Evolutionary conservation across 2,888 invertebrate genomes (phyloP), one percentile per base, ranked within the genome.

Genomic region (Arctia plantaginis): DNA sequence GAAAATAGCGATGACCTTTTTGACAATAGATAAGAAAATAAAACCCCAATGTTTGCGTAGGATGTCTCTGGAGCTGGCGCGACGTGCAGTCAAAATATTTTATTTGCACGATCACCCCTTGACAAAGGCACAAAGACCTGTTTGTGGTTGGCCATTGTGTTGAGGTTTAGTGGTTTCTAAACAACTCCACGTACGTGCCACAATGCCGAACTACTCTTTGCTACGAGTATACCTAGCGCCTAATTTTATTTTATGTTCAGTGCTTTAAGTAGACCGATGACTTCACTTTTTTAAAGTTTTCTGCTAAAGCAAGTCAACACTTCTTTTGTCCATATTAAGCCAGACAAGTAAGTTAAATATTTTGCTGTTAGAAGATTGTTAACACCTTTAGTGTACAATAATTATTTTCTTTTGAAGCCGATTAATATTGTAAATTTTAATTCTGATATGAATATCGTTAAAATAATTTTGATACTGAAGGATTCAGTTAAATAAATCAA

Each of bases 121-220:
- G 87, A 91, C 90, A 91, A 92, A 90, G 88, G 89, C 84, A 91
- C 90, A 91, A 92, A 89, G 88, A 89, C 85, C 82, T 88, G 87
- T 90, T 93, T 91, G 91, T 90, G 91, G 89, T 89, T 82, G 83
- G 84, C 90, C 90, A 90, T 93, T 93, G 90, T 91, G 86, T 89
- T 86, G 82, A 84, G 83, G 87, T 90, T 90, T 89, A 88, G 89
- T 88, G 90, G 90, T 90, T 90, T 89, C 89, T 88, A 91, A 91
- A 93, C 91, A 92, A 88, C 86, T 87, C 80, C 84, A 85, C 82
- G 85, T 86, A 88, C 80, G 84, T 84, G 84, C 80, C 78, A 75
- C 77, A 70, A 74, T 77, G 77, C 41, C 70, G 64, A 76, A 77
- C 69, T 55, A 41, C 59, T 30, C 59, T 30, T 51, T 62, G 23